Base-by-base conservation (phyloP, 2,888 invertebrate species). In the Thecophora atra region DNA sequence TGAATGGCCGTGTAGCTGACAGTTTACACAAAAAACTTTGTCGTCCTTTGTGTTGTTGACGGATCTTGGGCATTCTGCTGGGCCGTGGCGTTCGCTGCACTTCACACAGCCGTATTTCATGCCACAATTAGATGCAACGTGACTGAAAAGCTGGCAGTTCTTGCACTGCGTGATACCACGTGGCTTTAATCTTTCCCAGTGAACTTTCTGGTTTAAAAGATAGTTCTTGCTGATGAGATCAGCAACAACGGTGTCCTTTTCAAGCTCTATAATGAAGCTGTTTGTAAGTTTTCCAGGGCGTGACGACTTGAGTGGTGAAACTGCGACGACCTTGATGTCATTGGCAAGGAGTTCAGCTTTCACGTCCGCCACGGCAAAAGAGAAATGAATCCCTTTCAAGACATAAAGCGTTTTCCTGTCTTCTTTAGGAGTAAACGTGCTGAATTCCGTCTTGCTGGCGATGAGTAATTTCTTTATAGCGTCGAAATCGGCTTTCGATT, bases 161-260 rank as follows among this genome's bases (percentile, higher is more conserved):
- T n/a, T n/a, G n/a, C n/a, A n/a, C n/a, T n/a, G n/a, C n/a, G 54
- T 11, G n/a, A 54, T 54, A n/a, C 54, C n/a, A 6, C n/a, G 8
- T 7, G 54, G 54, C n/a, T 54, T 54, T 6, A 54, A 54, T 7
- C n/a, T 54, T 54, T 54, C 54, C 54, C n/a, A n/a, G n/a, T n/a
- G n/a, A n/a, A n/a, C n/a, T n/a, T n/a, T n/a, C n/a, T n/a, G n/a
- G n/a, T n/a, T 54, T 7, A 54, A 17, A 7, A 54, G 54, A 19
- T 13, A n/a, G 54, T 6, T 54, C 19, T 54, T 11, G 17, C n/a
- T 13, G n/a, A 17, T n/a, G 17, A 54, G 8, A 54, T 8, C 8
- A 17, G 54, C n/a, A 7, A 54, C n/a, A n/a, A 13, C 54, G 6
- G n/a, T 11, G 7, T 17, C 54, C n/a, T 54, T 54, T 7, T 8